Evolutionary conservation across 1,140 invertebrate genomes (phyloP).

Genomic region (Procambarus virginalis): DNA sequence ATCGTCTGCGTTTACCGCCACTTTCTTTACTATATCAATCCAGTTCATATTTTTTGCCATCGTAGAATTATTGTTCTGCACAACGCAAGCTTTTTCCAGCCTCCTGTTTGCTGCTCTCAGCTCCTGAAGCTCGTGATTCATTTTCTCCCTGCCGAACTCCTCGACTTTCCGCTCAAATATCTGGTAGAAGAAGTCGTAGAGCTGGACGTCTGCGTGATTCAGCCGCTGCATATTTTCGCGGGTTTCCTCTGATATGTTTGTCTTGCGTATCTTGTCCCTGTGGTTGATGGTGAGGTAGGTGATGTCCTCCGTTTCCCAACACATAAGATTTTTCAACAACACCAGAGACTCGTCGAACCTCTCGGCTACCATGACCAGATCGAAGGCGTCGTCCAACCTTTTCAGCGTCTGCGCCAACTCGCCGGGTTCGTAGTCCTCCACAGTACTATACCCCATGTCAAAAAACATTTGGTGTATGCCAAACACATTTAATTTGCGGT

Average conservation of each 20-base stretch:
- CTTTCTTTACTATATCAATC: background rate
- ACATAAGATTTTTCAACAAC: constrained; percentile 75
- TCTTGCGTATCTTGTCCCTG: constrained; percentile 39
- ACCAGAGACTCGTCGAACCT: constrained; percentile 77
- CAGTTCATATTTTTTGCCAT: background rate
- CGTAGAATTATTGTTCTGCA: background rate
- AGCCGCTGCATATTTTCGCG: background rate
- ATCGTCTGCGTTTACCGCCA: constrained; percentile 5
- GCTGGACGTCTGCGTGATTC: constrained; percentile 49
- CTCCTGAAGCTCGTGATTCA: constrained; percentile 47
- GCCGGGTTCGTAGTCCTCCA: background rate
- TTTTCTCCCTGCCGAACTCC: constrained; percentile 46
- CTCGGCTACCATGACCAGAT: constrained; percentile 77
- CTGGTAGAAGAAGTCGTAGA: constrained; percentile 61
- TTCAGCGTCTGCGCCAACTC: constrained; percentile 31
- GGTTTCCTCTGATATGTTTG: constrained; percentile 1
- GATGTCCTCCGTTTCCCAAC: constrained; percentile 76
- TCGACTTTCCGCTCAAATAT: constrained; percentile 50
- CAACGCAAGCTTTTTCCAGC: constrained; percentile 9
- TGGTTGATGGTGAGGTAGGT: constrained; percentile 74
- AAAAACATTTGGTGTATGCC: constrained; percentile 73
- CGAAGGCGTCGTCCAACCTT: constrained; percentile 74
- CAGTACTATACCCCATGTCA: constrained; percentile 71
- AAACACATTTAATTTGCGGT: constrained; percentile 23
- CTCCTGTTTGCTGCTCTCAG: constrained; percentile 36